Evolutionary conservation across 2,888 invertebrate genomes (phyloP).

Genomic region (Mantis religiosa): DNA sequence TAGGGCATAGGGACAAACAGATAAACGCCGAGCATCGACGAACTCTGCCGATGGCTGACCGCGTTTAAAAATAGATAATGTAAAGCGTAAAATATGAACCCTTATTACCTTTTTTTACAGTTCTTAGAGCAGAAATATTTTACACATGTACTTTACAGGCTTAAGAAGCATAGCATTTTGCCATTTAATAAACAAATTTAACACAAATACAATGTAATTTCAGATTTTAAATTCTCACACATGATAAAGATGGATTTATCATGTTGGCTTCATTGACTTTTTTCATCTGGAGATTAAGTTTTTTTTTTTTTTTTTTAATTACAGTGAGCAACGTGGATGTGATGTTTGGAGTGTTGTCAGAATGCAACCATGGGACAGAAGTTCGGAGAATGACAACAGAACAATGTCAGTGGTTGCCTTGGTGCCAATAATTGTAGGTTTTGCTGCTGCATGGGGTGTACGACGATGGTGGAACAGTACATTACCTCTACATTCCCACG

Average conservation of each 20-base stretch:
- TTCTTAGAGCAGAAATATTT: neutral
- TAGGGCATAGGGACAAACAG: neutral
- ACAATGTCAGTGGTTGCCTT: neutral
- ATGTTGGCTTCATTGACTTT: neutral
- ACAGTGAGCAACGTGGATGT: conserved; percentile 11
- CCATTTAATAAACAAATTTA: neutral
- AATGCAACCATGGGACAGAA: conserved; percentile 16
- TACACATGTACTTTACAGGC: no score
- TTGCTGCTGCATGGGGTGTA: conserved; percentile 17
- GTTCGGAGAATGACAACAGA: conserved; percentile 1
- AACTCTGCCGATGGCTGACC: neutral
- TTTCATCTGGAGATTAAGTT: neutral
- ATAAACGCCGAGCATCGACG: no score
- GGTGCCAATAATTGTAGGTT: conserved; percentile 16
- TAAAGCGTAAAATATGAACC: neutral
- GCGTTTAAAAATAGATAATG: neutral
- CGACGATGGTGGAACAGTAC: conserved; percentile 20
- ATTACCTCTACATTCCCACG: conserved; percentile 18
- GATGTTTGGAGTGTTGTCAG: neutral
- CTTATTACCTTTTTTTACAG: neutral
- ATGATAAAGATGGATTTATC: neutral
- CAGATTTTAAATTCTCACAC: neutral
- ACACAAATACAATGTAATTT: neutral
- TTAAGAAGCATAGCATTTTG: neutral
- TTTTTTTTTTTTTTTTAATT: neutral